Conservation (phyloP, 2,113 vertebrate genomes). For the Mungos mungo region DNA sequence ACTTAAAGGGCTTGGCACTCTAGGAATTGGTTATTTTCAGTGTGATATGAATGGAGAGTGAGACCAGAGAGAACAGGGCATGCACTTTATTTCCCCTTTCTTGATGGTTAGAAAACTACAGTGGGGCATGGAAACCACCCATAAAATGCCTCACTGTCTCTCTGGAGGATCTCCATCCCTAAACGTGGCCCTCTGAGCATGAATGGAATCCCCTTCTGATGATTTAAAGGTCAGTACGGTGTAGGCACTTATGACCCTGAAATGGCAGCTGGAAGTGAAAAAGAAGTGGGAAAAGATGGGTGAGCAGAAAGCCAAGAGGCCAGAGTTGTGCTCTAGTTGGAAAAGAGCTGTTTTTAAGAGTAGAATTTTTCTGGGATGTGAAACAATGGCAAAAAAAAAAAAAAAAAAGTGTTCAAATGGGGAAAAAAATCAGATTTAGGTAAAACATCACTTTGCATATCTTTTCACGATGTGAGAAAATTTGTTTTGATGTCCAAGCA, state of each 20-base stretch:
- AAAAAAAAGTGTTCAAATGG: not conserved
- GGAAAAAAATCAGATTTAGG: not conserved
- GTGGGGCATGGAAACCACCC: not conserved
- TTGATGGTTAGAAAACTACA: conserved; percentile 11
- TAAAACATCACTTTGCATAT: not conserved
- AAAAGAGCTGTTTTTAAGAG: not conserved
- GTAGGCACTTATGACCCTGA: not conserved
- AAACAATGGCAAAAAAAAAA: not conserved
- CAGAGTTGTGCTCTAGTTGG: not conserved
- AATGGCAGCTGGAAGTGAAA: not conserved
- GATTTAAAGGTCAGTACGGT: not conserved
- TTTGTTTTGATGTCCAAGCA: not conserved
- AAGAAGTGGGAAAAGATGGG: not conserved
- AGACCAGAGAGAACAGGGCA: conserved; percentile 5
- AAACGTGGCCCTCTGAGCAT: not conserved
- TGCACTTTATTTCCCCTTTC: not conserved
- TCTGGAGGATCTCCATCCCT: not conserved
- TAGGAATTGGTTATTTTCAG: conserved; percentile 27
- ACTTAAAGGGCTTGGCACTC: not conserved
- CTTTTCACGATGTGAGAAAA: not conserved
- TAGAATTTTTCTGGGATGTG: not conserved
- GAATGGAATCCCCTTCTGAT: not conserved
- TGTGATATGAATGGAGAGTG: not conserved
- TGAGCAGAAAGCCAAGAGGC: not conserved
- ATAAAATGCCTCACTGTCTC: not conserved